phyloP scores from a whole-genome alignment of 2,113 vertebrate genomes.

The Chitala chitala region DNA sequence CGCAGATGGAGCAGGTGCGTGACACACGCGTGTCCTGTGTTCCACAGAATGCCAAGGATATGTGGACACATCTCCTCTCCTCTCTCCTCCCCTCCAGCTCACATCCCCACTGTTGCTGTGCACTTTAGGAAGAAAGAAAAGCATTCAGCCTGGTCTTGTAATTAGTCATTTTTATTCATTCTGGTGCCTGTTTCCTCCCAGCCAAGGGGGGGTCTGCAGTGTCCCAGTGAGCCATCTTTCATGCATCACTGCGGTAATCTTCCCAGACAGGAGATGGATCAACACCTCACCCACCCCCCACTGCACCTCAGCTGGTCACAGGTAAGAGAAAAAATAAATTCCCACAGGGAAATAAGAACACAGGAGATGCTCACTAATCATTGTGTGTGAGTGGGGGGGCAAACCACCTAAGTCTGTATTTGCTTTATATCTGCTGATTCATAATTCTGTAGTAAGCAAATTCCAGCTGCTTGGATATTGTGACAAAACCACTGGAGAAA shows the following conservation, averaged over 20 bases:
- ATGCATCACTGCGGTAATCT: not conserved
- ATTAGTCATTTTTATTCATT: not conserved
- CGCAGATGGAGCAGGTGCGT: not conserved
- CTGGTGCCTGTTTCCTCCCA: not conserved
- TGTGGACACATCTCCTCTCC: too few relatives aligned
- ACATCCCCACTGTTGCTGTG: not conserved
- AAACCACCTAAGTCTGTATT: too few relatives aligned
- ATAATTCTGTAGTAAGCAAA: slow-evolving; percentile 1
- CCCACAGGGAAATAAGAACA: not conserved
- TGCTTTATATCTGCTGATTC: too few relatives aligned
- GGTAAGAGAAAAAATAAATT: too few relatives aligned
- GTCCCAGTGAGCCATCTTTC: not conserved
- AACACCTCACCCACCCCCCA: not conserved
- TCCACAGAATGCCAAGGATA: not conserved
- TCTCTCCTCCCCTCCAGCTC: not conserved
- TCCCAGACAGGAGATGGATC: not conserved
- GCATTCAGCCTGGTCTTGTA: not conserved
- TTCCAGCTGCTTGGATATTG: not conserved
- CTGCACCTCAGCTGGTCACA: not conserved
- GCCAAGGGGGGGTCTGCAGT: not conserved
- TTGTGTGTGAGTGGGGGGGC: not conserved
- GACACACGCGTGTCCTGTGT: not conserved
- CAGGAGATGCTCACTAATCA: slow-evolving; percentile 11
- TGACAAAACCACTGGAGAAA: not conserved
- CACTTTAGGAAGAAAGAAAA: not conserved